Conservation (phyloP, 2,888 invertebrate genomes). For the Willowsia nigromaculata region DNA sequence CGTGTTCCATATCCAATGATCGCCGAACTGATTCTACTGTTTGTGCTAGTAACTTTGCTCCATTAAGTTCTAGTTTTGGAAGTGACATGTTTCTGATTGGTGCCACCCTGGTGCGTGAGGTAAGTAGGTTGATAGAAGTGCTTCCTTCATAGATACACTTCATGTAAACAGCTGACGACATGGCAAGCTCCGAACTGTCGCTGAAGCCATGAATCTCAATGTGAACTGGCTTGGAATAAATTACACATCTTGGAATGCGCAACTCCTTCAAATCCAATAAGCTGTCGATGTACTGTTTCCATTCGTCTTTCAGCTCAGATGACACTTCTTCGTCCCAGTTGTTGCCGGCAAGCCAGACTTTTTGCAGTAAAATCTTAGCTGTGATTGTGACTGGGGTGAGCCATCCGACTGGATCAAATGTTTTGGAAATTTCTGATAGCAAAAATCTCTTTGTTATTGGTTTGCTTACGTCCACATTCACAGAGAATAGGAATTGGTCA, state of each 20-base stretch:
- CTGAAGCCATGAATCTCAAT: constrained; percentile 14
- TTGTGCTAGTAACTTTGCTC: constrained; percentile 76
- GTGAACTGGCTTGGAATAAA: not conserved
- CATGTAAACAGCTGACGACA: constrained; percentile 5
- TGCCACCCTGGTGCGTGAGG: constrained; percentile 76
- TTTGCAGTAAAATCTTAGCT: constrained; percentile 60
- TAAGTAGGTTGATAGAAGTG: constrained; percentile 47
- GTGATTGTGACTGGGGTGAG: constrained; percentile 41
- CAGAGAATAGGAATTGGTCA: constrained; percentile 41
- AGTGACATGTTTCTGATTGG: constrained; percentile 76
- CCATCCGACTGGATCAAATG: constrained; percentile 63
- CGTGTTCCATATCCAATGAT: constrained; percentile 32
- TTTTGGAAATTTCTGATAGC: constrained; percentile 20
- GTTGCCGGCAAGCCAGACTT: constrained; percentile 37
- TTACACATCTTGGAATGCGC: constrained; percentile 22
- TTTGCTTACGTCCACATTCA: not conserved
- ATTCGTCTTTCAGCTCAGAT: not conserved
- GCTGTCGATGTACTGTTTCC: not conserved
- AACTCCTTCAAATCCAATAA: not conserved
- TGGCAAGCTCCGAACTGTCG: constrained; percentile 29
- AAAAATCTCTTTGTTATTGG: constrained; percentile 38
- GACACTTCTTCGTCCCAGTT: constrained; percentile 54
- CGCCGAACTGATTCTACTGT: constrained; percentile 51
- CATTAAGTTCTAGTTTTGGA: constrained; percentile 79
- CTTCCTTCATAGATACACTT: not conserved